A percentile compares a stretch with the other conserved stretches of the same genome.
Conservation (phyloP, 2,888 invertebrate genomes). For the Drosophila trichaetosa region DNA sequence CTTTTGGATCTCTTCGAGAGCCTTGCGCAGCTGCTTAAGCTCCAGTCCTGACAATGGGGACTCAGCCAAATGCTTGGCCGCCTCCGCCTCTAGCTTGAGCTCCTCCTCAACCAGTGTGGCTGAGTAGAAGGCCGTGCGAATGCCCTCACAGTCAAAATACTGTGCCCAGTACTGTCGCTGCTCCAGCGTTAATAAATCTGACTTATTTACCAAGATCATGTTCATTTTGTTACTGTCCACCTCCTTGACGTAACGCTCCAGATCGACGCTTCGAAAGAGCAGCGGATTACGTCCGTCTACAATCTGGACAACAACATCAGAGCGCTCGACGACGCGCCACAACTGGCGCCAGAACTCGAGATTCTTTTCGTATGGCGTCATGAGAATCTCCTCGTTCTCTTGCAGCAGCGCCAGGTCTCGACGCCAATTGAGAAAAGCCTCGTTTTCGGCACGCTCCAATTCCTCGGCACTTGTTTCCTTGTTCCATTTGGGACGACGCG, state of each 20-base stretch:
- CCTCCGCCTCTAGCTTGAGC: conserved; percentile 73
- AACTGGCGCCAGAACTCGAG: conserved; percentile 99
- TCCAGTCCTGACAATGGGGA: conserved; percentile 47
- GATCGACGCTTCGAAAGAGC: conserved; percentile 95
- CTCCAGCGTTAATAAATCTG: conserved; percentile 93
- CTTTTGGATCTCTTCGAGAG: conserved; percentile 86
- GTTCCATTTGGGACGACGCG: conserved; percentile 94
- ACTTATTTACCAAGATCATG: conserved; percentile 96
- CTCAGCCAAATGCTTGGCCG: conserved; percentile 38
- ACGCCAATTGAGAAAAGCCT: conserved; percentile 96
- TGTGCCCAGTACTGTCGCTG: conserved; percentile 94
- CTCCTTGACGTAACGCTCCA: conserved; percentile 94
- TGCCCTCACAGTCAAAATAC: conserved; percentile 90
- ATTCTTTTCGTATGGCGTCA: conserved; percentile 99
- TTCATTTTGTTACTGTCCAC: conserved; percentile 90
- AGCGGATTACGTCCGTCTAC: conserved; percentile 98
- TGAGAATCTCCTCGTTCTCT: conserved; percentile 91
- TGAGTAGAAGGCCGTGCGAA: conserved; percentile 95
- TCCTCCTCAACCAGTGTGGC: conserved; percentile 89
- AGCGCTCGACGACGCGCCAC: conserved; percentile 99
- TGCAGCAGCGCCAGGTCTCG: conserved; percentile 91
- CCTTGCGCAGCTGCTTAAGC: conserved; percentile 85
- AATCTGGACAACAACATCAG: conserved; percentile 96
- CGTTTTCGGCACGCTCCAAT: conserved; percentile 91
- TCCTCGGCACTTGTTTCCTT: conserved; percentile 91